Conservation (phyloP, 2,797 vertebrate species). For the Chrosomus eos region DNA sequence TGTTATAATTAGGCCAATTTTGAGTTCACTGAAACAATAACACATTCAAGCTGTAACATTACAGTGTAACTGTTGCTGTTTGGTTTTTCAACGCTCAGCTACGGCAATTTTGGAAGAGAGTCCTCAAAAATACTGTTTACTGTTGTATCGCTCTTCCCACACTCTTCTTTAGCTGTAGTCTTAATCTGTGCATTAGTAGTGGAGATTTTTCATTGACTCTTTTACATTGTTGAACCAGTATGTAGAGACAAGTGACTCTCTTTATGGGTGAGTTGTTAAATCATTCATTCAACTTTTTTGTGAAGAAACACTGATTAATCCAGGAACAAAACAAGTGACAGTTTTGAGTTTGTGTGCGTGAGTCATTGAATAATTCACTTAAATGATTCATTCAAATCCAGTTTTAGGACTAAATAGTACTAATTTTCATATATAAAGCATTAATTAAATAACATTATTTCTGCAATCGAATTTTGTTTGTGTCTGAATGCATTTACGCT, state of each 20-base stretch:
- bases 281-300: neutral
- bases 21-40: neutral
- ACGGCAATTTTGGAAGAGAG: neutral
- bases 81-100: neutral
- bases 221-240: neutral
- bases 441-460: neutral
- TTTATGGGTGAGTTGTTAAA: neutral
- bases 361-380: neutral
- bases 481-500: neutral
- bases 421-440: neutral
- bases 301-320: neutral
- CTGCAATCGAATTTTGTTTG: neutral
- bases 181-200: neutral
- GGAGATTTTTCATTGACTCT: neutral
- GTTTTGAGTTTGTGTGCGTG: neutral
- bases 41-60: neutral
- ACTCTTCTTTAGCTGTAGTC: neutral
- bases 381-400: neutral
- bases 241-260: neutral
- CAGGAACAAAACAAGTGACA: neutral
- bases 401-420: neutral
- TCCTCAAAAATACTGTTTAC: neutral
- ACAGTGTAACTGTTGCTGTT: neutral
- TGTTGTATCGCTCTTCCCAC: too few relatives aligned
- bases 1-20: conserved; percentile 4